A percentile compares a stretch with the other conserved stretches of the same genome.
These are phyloP conservation scores for Willowsia nigromaculata DNA, from an alignment of 2,888 invertebrate species.

Conservation along the genomic window DNA sequence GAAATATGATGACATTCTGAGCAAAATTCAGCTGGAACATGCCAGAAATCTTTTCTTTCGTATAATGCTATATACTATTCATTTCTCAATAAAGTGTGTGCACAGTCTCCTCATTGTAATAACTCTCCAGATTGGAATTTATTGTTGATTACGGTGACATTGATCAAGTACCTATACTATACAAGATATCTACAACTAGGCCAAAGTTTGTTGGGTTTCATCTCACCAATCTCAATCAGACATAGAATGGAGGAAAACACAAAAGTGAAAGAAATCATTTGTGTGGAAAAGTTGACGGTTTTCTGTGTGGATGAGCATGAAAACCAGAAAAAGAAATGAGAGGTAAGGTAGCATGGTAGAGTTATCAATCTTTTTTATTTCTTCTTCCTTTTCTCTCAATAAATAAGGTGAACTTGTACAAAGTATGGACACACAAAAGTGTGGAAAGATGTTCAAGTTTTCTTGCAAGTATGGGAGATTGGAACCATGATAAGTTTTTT, in stretches of 20 bases:
- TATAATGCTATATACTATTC: too few relatives aligned
- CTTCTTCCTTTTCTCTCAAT: conserved; percentile 21
- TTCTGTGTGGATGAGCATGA: conserved; percentile 53
- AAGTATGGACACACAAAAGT: not conserved
- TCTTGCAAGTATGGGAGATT: not conserved
- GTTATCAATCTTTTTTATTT: conserved; percentile 59
- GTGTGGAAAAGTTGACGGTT: conserved; percentile 49
- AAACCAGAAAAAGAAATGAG: conserved; percentile 16
- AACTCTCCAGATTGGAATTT: conserved; percentile 13
- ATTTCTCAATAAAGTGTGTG: not conserved
- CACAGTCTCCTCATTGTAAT: not conserved
- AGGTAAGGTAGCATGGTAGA: not conserved
- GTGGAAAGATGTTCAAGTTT: not conserved
- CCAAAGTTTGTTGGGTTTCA: not conserved
- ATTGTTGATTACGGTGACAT: conserved; percentile 44
- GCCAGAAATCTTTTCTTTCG: too few relatives aligned
- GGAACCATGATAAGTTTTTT: not conserved
- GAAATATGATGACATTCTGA: too few relatives aligned
- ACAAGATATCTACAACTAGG: conserved; percentile 1
- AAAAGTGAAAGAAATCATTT: conserved; percentile 38
- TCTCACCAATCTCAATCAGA: conserved; percentile 2
- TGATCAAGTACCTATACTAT: conserved; percentile 24
- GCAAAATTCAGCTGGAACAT: too few relatives aligned
- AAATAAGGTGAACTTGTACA: conserved; percentile 16
- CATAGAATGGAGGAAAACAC: not conserved